A percentile compares a stretch with the other conserved stretches of the same genome.
Conservation (phyloP, 1,140 invertebrate genomes). For the Fragariocoptes setiger region DNA sequence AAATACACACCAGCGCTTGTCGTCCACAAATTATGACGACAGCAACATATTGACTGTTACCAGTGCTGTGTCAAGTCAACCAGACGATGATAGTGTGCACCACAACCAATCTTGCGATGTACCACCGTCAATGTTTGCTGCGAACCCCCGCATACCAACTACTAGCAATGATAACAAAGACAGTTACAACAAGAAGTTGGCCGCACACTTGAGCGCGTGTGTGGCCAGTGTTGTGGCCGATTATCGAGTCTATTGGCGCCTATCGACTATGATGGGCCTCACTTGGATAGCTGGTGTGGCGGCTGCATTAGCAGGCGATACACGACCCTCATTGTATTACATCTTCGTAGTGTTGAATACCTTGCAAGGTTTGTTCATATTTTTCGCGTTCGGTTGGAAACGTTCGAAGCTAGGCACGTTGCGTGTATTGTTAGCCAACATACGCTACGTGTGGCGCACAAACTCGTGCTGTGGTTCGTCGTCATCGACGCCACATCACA, state of each 20-base stretch:
- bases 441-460: not conserved
- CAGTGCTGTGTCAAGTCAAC: too few species aligned
- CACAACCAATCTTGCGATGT: too few species aligned
- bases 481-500: too few species aligned
- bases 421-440: not conserved
- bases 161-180: too few species aligned
- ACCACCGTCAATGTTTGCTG: too few species aligned
- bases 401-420: not conserved
- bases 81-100: too few species aligned
- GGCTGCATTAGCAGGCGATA: conserved; percentile 12
- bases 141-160: too few species aligned
- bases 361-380: conserved; percentile 26
- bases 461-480: too few species aligned
- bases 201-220: not conserved
- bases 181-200: too few species aligned
- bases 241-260: conserved; percentile 23
- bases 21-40: too few species aligned
- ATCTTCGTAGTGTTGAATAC: conserved; percentile 24
- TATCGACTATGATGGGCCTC: conserved; percentile 20
- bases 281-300: conserved; percentile 23
- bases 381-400: conserved; percentile 19
- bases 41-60: too few species aligned
- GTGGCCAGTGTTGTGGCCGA: conserved; percentile 12
- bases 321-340: conserved; percentile 17
- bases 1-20: too few species aligned